Evolutionary conservation across 2,888 invertebrate species (phyloP).

Genomic region (Trypoxylon attenuatum): DNA sequence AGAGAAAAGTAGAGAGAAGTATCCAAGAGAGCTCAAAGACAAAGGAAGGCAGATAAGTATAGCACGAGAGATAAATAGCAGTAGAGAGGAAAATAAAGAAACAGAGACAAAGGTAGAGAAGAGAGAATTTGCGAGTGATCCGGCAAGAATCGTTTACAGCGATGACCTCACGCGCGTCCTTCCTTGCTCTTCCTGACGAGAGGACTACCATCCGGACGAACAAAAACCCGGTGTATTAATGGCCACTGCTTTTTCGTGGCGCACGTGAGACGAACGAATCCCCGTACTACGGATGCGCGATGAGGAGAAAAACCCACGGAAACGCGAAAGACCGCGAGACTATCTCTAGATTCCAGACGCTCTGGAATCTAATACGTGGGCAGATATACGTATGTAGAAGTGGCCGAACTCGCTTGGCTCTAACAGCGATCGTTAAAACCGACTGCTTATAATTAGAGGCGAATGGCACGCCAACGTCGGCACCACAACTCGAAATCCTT

Average conservation of each 20-base stretch:
- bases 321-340: no score
- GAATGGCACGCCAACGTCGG: neutral
- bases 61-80: neutral
- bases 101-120: neutral
- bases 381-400: no score
- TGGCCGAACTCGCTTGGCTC: no score
- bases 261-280: neutral
- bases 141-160: slow-evolving; percentile 28
- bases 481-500: no score
- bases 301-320: no score
- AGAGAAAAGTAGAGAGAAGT: no score
- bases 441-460: neutral
- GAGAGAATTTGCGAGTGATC: slow-evolving; percentile 29
- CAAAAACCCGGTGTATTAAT: slow-evolving; percentile 27
- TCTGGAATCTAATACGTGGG: no score
- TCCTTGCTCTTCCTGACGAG: slow-evolving; percentile 34
- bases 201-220: slow-evolving; percentile 8
- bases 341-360: no score
- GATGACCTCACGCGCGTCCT: slow-evolving; percentile 52
- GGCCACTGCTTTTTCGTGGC: neutral
- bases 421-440: neutral
- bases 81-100: neutral
- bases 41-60: no score
- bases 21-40: no score
- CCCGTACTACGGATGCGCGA: no score